phyloP scores from a whole-genome alignment of 2,797 vertebrate genomes.

The Tapera naevia region DNA sequence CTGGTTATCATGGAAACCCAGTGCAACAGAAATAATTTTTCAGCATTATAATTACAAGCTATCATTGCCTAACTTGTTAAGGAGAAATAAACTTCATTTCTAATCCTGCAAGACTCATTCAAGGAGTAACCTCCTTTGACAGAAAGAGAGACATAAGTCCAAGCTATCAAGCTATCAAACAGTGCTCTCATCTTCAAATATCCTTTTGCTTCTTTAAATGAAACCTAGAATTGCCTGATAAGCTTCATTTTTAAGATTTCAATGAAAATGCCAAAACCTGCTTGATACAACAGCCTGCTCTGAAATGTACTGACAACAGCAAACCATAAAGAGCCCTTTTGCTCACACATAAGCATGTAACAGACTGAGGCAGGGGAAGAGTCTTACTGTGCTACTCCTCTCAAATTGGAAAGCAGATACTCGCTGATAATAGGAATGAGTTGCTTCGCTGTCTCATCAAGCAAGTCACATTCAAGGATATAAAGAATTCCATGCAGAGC shows the following conservation, averaged over 20 bases:
- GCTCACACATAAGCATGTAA: background rate
- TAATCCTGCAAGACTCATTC: background rate
- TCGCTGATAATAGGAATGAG: conserved; percentile 91
- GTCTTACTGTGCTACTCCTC: conserved; percentile 89
- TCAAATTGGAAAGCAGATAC: conserved; percentile 92
- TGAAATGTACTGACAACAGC: background rate
- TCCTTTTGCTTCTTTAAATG: background rate
- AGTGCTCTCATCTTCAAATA: background rate
- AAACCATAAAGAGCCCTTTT: background rate
- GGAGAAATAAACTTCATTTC: background rate
- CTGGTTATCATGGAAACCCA: background rate
- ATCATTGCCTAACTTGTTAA: background rate
- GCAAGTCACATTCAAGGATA: conserved; percentile 93
- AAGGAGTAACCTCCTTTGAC: background rate
- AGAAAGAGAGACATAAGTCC: background rate
- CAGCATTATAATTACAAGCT: background rate
- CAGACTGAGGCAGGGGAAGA: background rate
- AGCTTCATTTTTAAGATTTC: background rate
- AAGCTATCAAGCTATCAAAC: background rate
- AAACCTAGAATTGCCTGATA: background rate
- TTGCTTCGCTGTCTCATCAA: conserved; percentile 94
- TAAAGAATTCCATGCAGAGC: conserved; percentile 95
- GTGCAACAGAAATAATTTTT: background rate
- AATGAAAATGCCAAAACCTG: background rate
- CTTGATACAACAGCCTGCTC: background rate